Evolutionary conservation across 2,888 invertebrate genomes (phyloP).

Genomic region (Catonia carolina): DNA sequence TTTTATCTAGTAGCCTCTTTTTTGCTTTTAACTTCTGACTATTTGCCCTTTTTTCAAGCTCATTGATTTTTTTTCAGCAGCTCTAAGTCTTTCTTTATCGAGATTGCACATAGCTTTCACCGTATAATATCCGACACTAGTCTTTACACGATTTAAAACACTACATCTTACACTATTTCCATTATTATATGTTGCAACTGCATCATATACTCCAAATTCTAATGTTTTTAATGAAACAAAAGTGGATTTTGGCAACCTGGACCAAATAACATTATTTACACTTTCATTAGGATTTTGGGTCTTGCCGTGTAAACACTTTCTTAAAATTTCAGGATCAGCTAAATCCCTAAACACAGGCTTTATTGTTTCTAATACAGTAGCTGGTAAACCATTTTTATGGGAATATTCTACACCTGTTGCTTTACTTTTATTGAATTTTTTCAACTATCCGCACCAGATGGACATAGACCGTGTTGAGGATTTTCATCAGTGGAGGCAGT

Average conservation of each 20-base stretch:
- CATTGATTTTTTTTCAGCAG: too few relatives aligned
- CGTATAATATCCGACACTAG: background rate
- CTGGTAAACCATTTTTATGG: background rate
- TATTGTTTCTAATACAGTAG: background rate
- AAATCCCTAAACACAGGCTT: conserved; percentile 2
- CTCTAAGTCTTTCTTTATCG: background rate
- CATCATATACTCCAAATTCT: conserved; percentile 5
- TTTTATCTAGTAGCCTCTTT: too few relatives aligned
- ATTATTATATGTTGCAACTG: conserved; percentile 2
- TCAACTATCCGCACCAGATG: background rate
- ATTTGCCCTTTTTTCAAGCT: too few relatives aligned
- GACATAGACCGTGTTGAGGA: conserved; percentile 2
- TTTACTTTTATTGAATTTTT: background rate
- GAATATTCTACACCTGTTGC: too few relatives aligned
- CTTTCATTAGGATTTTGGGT: conserved; percentile 5
- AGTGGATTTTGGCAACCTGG: background rate
- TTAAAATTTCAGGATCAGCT: background rate
- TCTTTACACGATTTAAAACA: background rate
- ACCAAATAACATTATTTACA: conserved; percentile 6
- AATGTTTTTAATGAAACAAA: conserved; percentile 1
- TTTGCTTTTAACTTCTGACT: too few relatives aligned
- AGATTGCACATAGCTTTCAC: background rate
- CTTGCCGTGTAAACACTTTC: conserved; percentile 6
- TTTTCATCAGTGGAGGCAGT: background rate
- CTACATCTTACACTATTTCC: background rate